Conservation (phyloP, 2,113 vertebrate genomes). For the Microtus richardsoni region DNA sequence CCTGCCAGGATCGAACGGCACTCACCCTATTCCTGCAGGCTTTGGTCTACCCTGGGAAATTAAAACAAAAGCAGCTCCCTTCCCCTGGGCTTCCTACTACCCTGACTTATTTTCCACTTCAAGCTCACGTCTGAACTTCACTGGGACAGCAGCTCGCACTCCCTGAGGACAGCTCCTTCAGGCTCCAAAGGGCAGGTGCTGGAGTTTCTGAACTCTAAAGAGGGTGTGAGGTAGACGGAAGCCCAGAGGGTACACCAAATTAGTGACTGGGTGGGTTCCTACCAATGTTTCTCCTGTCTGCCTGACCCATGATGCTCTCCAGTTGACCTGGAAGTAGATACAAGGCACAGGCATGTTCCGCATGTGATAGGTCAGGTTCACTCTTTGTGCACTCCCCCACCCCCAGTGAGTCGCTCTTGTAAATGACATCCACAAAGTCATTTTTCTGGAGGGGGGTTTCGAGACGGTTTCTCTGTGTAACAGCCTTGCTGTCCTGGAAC, state of each 20-base stretch:
- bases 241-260: neutral
- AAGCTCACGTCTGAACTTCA: slow-evolving; percentile 20
- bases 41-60: slow-evolving; percentile 64
- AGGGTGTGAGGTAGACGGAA: neutral
- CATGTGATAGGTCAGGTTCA: too few species aligned
- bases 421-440: neutral
- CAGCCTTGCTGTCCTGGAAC: neutral
- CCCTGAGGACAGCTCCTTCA: slow-evolving; percentile 22
- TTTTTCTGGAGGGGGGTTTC: neutral
- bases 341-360: neutral
- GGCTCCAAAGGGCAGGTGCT: neutral
- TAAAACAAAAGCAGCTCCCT: slow-evolving; percentile 62
- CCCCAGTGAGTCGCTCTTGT: neutral
- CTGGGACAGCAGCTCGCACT: neutral
- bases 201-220: neutral
- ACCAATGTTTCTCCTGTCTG: neutral
- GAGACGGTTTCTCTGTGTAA: neutral
- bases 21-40: slow-evolving; percentile 50
- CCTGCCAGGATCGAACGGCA: slow-evolving; percentile 12
- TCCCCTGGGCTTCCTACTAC: slow-evolving; percentile 13
- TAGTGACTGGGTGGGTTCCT: neutral
- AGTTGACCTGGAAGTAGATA: neutral
- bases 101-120: slow-evolving; percentile 41
- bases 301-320: neutral
- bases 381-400: too few species aligned